These are phyloP conservation scores for Aleiodes testaceus DNA, from an alignment of 2,888 invertebrate genomes.

Conservation along the genomic window DNA sequence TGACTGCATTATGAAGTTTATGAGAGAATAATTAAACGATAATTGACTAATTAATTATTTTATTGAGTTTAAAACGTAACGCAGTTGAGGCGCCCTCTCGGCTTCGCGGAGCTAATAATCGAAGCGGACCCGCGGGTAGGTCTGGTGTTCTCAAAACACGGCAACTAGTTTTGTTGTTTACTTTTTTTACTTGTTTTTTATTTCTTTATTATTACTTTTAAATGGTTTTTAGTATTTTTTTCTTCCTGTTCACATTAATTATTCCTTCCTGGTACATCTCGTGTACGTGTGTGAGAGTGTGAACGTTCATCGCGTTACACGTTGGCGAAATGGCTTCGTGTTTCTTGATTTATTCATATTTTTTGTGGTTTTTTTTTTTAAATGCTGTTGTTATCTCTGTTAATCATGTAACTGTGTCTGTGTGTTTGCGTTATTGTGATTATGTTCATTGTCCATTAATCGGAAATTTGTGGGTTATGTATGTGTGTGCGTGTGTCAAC, in stretches of 20 bases:
- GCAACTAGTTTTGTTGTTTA: conserved; percentile 62
- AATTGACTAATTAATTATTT: too few species aligned
- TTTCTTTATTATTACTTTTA: conserved; percentile 54
- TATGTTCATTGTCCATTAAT: conserved; percentile 42
- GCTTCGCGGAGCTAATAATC: conserved; percentile 62
- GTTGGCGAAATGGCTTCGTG: conserved; percentile 62
- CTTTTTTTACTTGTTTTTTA: conserved; percentile 54
- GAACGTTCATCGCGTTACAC: conserved; percentile 64
- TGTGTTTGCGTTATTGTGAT: conserved; percentile 42
- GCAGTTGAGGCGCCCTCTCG: conserved; percentile 48
- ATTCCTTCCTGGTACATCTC: conserved; percentile 56
- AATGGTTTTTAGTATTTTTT: conserved; percentile 48
- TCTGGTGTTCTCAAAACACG: conserved; percentile 64
- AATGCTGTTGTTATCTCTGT: conserved; percentile 53
- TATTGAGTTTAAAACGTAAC: conserved; percentile 40
- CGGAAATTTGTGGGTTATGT: conserved; percentile 16
- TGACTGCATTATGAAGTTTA: too few species aligned
- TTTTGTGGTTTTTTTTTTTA: conserved; percentile 54
- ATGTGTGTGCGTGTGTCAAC: conserved; percentile 36
- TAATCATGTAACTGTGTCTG: conserved; percentile 46
- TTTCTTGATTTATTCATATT: conserved; percentile 58
- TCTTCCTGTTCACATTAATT: conserved; percentile 55
- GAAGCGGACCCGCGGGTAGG: conserved; percentile 74
- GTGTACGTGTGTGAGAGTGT: conserved; percentile 54
- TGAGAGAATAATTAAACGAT: neutral